Evolutionary conservation across 92 coral and sea anemone genomes (phyloP), one percentile per base, ranked within the genome.

Genomic region (Micromussa lordhowensis): DNA sequence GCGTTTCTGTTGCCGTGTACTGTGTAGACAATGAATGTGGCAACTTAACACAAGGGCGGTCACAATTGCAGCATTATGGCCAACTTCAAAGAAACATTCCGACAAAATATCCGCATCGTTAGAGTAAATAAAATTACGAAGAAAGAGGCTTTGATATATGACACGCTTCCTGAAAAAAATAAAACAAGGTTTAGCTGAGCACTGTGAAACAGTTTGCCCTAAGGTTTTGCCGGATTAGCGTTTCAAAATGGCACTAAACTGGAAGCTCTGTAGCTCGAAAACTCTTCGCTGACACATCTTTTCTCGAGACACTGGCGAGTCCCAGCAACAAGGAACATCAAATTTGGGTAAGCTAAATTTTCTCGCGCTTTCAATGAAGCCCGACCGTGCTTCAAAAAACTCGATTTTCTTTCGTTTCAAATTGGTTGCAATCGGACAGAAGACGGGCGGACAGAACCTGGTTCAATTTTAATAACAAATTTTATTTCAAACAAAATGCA

Each of bases 71-170:
- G 64, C 70, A 79, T 15, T 58, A 31, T 3, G 40, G 24, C 49
- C 26, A 79, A 31, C 83, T 58, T 79, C 83, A 79, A 79, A 55
- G 83, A 30, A 34, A 34, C 29, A 35, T 38, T 79, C 83, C 83
- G 83, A 79, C 83, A 79, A 58, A 58, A n/a, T 55, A 58, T 79
- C 83, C 83, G 83, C 21, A 35, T 18, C 61, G 59, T 79, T 14
- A 79, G 69, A 32, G 83, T 38, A 79, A 79, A 79, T 79, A 57
- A 30, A 58, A 77, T 49, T 58, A 55, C 58, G 10, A 79, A 34
- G 48, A 79, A 57, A 44, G 9, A 40, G 17, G n/a, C 71, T 66
- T 26, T 66, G 71, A 66, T 66, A 44, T 31, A 44, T 58, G 4
- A 58, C 83, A 79, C 69, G 35, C 38, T 79, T 79, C 70, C 48